Evolutionary conservation across 53 echinoderm and acorn worm species (phyloP), one percentile per base, ranked within the genome.

Genomic region (Holothuria leucospilota): DNA sequence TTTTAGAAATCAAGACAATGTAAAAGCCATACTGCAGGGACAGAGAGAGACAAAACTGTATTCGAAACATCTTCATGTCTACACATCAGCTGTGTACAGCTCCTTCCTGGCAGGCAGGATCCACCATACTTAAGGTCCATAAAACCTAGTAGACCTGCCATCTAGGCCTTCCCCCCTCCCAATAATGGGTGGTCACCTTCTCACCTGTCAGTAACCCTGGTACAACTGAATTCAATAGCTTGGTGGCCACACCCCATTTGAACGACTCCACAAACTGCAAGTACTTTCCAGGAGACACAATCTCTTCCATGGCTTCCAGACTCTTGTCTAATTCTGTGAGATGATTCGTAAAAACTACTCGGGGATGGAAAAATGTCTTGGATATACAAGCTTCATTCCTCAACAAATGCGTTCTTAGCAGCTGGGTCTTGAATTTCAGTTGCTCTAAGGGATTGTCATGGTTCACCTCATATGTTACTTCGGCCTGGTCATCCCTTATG

Each of bases 121-220:
- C 34, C 34, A 34, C 34, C 34, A 34, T 1, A 34, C 34, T 34
- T n/a, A 34, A 34, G 34, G 34, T 34, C 3, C 34, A 34, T 34
- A 34, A 34, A 34, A 34, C 1, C 34, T 34, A 34, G 34, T 3
- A 34, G 34, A 34, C 34, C 34, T 34, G 2, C 3, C 3, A 3
- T 34, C 34, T 34, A 34, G 34, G 34, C 2, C 34, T 3, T 34
- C 3, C 34, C 34, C n/a, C 34, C 34, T 34, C 34, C 34, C 34
- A 2, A 34, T 34, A 3, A 34, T 34, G 3, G 15, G 56, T 2
- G 56, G 18, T 56, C 56, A 56, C 18, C 56, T 18, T 13, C 34
- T 62, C 29, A 98, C 98, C 98, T 88, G 98, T 90, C 13, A 98
- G 34, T 88, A 98, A 93, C 72, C 93, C 93, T 61, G 98, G 98